A percentile compares a stretch with the other conserved stretches of the same genome.
These are phyloP conservation scores for Atta cephalotes DNA, from an alignment of 1,140 invertebrate species.

Conservation along the genomic window DNA sequence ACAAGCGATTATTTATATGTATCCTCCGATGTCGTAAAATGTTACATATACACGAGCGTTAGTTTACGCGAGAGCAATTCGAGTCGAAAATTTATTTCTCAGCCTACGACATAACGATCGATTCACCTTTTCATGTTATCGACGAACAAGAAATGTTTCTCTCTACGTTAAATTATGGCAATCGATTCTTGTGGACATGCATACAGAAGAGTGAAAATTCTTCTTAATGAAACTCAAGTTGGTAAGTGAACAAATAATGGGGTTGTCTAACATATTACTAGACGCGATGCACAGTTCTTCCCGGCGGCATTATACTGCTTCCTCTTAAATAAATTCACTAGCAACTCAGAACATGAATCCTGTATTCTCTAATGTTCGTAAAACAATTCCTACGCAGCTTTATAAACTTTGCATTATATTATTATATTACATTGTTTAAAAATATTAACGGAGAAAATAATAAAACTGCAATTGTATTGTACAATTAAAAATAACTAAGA, in stretches of 20 bases:
- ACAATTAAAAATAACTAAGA: not conserved
- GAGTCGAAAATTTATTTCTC: not conserved
- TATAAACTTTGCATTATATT: slow-evolving; percentile 10
- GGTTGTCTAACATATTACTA: slow-evolving; percentile 54
- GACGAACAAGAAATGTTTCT: slow-evolving; percentile 2
- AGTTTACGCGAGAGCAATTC: slow-evolving; percentile 3
- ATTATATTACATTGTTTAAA: not conserved
- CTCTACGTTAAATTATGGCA: slow-evolving; percentile 33
- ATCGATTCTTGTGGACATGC: slow-evolving; percentile 24
- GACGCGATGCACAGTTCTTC: slow-evolving; percentile 26
- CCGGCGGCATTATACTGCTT: slow-evolving; percentile 10
- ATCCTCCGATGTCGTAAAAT: slow-evolving; percentile 8
- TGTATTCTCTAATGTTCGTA: slow-evolving; percentile 4
- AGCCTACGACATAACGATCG: slow-evolving; percentile 24
- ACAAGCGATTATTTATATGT: slow-evolving; percentile 15
- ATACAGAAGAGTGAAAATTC: slow-evolving; percentile 34
- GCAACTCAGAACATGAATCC: slow-evolving; percentile 10
- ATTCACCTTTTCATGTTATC: slow-evolving; percentile 12
- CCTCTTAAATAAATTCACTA: slow-evolving; percentile 5
- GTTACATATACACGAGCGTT: slow-evolving; percentile 5
- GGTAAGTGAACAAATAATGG: slow-evolving; percentile 50
- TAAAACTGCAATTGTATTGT: not conserved
- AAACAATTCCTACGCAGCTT: not conserved
- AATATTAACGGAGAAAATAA: not conserved
- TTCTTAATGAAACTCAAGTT: slow-evolving; percentile 41